phyloP scores from a whole-genome alignment of 2,888 invertebrate genomes.

The Phorcus lineatus region DNA sequence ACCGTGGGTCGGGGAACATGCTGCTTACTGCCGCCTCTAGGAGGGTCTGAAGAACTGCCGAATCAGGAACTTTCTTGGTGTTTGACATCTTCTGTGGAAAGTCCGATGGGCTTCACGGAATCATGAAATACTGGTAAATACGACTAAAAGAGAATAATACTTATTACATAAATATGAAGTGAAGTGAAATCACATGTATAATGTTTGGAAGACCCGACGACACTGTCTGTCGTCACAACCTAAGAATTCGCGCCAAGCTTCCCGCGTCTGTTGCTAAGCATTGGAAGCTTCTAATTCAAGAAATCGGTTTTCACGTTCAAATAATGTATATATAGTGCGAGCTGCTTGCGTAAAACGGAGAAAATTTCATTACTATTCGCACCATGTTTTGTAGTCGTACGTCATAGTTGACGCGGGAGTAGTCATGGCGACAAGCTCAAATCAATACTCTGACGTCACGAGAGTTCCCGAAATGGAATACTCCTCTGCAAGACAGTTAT shows the following conservation, averaged over 20 bases:
- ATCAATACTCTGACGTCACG: constrained; percentile 21
- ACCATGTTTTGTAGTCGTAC: constrained; percentile 33
- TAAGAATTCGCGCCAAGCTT: not conserved
- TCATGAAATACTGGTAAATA: no score
- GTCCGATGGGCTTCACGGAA: no score
- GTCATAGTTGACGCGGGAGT: constrained; percentile 32
- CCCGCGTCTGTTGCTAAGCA: constrained; percentile 19
- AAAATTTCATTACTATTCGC: constrained; percentile 29
- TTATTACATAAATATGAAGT: not conserved
- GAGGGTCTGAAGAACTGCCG: no score
- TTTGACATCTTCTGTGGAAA: no score
- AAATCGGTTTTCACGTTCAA: constrained; percentile 24
- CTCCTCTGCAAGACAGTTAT: constrained; percentile 21
- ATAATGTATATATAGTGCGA: constrained; percentile 30
- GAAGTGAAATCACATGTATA: not conserved
- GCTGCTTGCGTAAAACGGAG: constrained; percentile 32
- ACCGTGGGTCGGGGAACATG: no score
- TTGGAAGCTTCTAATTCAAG: constrained; percentile 14
- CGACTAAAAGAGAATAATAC: not conserved
- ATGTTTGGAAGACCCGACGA: not conserved
- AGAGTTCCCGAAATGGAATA: constrained; percentile 19
- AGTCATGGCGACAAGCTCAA: constrained; percentile 19
- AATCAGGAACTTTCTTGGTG: no score
- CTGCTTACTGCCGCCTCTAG: no score
- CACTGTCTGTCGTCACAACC: not conserved